Evolutionary conservation across 2,888 invertebrate species (phyloP), one percentile per base, ranked within the genome.

Genomic region (Noctua janthina): DNA sequence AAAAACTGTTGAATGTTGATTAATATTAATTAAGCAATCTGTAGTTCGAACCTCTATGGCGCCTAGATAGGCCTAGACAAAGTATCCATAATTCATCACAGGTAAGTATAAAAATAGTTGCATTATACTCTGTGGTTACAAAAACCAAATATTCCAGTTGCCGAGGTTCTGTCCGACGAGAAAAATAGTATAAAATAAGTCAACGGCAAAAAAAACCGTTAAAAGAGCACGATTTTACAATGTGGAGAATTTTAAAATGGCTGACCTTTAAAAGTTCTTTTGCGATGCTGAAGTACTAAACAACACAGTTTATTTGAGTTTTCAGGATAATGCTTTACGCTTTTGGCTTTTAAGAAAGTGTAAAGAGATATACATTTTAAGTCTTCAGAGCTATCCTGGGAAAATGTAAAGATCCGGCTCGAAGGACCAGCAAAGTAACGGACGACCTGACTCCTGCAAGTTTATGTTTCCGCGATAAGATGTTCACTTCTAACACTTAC

Each of bases 211-310:
- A 29, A 79, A 79, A 75, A 51, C 82, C 67, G 76, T 87, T 83
- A 83, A 73, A 78, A 66, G 74, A 85, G 56, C 78, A 74, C 74
- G 64, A 59, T 78, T 70, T 76, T 69, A 74, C 70, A 84, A 84
- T 71, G 80, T 68, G 76, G n/a, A 76, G 54, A 79, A 88, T 77
- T 82, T 79, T 77, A 68, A 87, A 89, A 87, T 70, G 71, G n/a
- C 59, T 82, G 88, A 83, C 87, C 82, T 85, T 83, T 80, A 51
- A 69, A 81, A 72, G 35, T 70, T 76, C 29, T 70, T 84, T 56
- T 46, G 69, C 69, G 66, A 66, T 69, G 69, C 20, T 29, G 56
- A 69, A 20, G 67, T 66, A 68, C 43, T 51, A 73, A 76, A 70
- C 54, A 29, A n/a, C 39, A 62, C 51, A 68, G 56, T 87, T 84